Conservation (phyloP, 1,140 invertebrate species). For the Drosophila pectinifera region DNA sequence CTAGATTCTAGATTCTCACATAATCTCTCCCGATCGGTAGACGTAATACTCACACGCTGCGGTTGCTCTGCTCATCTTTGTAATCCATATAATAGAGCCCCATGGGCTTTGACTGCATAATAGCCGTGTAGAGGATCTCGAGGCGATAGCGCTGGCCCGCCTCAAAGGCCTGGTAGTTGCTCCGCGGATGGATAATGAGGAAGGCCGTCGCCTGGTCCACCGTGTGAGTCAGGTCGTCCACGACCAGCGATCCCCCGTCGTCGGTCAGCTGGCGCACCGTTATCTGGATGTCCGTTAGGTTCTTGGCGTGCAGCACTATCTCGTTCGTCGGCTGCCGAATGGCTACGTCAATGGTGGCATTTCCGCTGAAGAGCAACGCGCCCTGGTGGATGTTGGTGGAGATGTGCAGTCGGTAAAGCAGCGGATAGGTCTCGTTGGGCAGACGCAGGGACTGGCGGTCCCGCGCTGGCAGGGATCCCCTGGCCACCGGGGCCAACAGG, state of each 20-base stretch:
- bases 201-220: conserved; percentile 41
- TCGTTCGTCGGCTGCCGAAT: conserved; percentile 80
- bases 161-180: conserved; percentile 75
- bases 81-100: conserved; percentile 89
- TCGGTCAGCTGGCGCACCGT: conserved; percentile 52
- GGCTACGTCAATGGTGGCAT: conserved; percentile 86
- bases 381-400: conserved; percentile 87
- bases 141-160: conserved; percentile 68
- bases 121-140: conserved; percentile 71
- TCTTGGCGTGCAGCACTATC: conserved; percentile 86
- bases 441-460: conserved; percentile 86
- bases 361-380: conserved; percentile 86
- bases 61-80: conserved; percentile 50
- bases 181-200: conserved; percentile 69
- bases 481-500: conserved; percentile 16
- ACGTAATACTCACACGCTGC: conserved; percentile 64
- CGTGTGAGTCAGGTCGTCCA: conserved; percentile 67
- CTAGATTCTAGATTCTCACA: background rate
- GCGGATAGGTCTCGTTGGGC: conserved; percentile 86
- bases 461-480: background rate
- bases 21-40: background rate
- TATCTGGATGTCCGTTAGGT: conserved; percentile 73
- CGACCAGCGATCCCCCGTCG: conserved; percentile 12
- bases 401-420: conserved; percentile 88
- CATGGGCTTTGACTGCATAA: conserved; percentile 76